Evolutionary conservation across 1,140 invertebrate genomes (phyloP).

Genomic region (Cydia splendana): DNA sequence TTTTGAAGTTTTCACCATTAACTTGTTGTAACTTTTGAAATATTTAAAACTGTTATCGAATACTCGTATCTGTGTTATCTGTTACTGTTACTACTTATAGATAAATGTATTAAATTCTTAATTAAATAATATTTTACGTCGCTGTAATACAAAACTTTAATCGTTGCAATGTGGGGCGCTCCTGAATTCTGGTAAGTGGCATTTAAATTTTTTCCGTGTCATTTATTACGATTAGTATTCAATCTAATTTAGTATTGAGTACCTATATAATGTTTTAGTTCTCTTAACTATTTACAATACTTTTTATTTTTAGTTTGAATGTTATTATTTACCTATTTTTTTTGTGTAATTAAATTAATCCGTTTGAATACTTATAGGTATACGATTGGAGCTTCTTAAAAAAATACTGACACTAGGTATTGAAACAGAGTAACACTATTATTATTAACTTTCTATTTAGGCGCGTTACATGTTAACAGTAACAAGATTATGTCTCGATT

Average conservation of each 20-base stretch:
- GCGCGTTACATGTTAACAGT: neutral
- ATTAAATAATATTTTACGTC: slow-evolving; percentile 58
- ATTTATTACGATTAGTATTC: too few species aligned
- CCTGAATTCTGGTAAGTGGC: slow-evolving; percentile 55
- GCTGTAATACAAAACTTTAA: slow-evolving; percentile 57
- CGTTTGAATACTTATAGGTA: too few species aligned
- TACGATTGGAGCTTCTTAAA: too few species aligned
- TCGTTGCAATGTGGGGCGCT: slow-evolving; percentile 44
- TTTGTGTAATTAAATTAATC: too few species aligned
- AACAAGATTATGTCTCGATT: neutral
- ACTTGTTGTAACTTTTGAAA: slow-evolving; percentile 73
- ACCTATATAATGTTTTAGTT: too few species aligned
- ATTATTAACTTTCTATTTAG: too few species aligned
- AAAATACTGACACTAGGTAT: too few species aligned
- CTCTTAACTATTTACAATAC: too few species aligned
- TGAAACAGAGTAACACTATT: too few species aligned
- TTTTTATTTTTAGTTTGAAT: too few species aligned
- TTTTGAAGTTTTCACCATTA: slow-evolving; percentile 37
- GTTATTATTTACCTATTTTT: too few species aligned
- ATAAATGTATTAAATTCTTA: slow-evolving; percentile 57
- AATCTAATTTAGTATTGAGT: too few species aligned
- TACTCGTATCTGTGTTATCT: slow-evolving; percentile 76
- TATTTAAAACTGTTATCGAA: slow-evolving; percentile 71
- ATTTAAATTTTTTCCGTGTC: neutral
- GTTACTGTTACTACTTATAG: slow-evolving; percentile 77